Base-by-base conservation (phyloP, 2,113 vertebrate genomes). In the Melanerpes aurifrons region DNA sequence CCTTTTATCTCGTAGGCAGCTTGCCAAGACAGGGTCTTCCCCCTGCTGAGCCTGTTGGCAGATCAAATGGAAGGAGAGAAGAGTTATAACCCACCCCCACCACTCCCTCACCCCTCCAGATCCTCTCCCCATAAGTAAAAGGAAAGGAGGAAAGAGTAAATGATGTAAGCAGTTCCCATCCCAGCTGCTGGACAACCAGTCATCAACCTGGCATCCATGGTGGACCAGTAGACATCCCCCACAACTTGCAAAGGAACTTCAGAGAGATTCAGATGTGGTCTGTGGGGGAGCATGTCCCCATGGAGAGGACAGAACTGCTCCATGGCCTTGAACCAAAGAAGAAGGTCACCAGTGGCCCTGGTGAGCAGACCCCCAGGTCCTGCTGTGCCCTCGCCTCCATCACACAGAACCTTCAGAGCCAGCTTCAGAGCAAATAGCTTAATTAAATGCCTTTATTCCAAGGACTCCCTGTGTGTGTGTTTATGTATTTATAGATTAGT, bases 1-100 rank as follows among this genome's bases (percentile, higher is more conserved):
- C 90, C 96, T 97, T 97, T 97, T 93, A 96, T 96, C 96, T 96
- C 54, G 0, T 82, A 78, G 82, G 93, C 94, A 91, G 90, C 48
- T 32, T 93, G 90, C 90, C 62, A 68, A 93, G 94, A 91, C 68
- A 31, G 92, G 88, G 95, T 91, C 75, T 95, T 91, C 90, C 96
- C 85, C 96, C 94, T 0, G 69, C 95, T 92, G 95, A 95, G 95
- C 70, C 57, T 9, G 3, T 78, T 95, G 95, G 94, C 95, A 94
- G 95, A 97, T 95, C 88, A 96, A 95, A 97, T 92, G 82, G 57
- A 89, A 86, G 62, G 53, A 95, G 72, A 83, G 50, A 95, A 93
- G 90, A 92, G 59, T 96, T 89, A 95, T 86, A 82, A 50, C 19
- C 17, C 50, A 53, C 50, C 50, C 12, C 45, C 8, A 15, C 62